Percentiles rank a stretch among this genome's conserved stretches.
Evolutionary conservation across 64 coral and sea anemone genomes (phyloP).

Genomic region (Catalaphyllia jardinei): DNA sequence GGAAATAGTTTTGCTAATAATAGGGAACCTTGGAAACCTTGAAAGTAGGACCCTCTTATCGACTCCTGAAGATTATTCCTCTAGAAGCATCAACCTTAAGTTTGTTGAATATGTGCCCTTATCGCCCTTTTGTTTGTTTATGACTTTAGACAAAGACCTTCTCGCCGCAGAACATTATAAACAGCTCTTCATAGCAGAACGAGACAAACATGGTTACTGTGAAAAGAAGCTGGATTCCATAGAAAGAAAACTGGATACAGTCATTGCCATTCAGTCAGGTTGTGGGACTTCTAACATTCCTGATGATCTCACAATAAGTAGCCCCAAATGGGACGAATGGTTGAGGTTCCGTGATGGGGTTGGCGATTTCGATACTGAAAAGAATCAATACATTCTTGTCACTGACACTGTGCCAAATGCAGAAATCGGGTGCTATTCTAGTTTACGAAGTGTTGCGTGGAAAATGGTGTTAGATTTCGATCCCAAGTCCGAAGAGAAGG

Average conservation of each 20-base stretch:
- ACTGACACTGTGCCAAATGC: constrained; percentile 17
- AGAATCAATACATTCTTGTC: constrained; percentile 63
- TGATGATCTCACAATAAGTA: neutral
- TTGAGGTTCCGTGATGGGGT: constrained; percentile 18
- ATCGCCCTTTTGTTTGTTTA: no score
- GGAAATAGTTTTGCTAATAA: no score
- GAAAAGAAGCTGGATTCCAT: constrained; percentile 2
- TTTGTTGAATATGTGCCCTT: no score
- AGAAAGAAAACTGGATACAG: neutral
- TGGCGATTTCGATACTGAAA: constrained; percentile 22
- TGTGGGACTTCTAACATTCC: neutral
- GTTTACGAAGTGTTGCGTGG: constrained; percentile 55
- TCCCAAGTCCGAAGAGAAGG: constrained; percentile 55
- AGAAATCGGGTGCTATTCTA: neutral
- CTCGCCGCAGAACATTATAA: constrained; percentile 23
- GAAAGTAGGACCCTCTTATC: no score
- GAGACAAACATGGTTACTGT: neutral
- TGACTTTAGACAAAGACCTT: constrained; percentile 34
- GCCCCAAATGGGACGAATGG: constrained; percentile 71
- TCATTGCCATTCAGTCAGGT: constrained; percentile 10
- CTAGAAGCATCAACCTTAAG: no score
- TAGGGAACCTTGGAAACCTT: no score
- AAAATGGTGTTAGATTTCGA: constrained; percentile 76
- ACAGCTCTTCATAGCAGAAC: constrained; percentile 35
- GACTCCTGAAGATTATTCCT: no score